These are phyloP conservation scores for Tenthredo scrophulariae DNA, from an alignment of 2,888 invertebrate genomes.

Conservation along the genomic window DNA sequence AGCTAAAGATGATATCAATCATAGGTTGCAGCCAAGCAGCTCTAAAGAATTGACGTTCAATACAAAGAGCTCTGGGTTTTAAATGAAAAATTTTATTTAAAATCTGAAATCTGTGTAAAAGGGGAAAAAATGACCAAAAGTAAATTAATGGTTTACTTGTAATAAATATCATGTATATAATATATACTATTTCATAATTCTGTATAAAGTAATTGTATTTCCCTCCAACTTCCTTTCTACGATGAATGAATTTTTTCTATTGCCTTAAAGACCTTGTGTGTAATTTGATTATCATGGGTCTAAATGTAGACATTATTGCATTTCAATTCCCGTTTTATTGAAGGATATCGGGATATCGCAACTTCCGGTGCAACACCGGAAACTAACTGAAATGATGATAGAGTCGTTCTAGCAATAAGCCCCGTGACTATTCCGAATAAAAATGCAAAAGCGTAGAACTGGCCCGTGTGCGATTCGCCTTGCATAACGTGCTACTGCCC, in stretches of 20 bases:
- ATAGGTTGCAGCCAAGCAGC: neutral
- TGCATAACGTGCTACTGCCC: constrained; percentile 1
- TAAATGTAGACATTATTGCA: neutral
- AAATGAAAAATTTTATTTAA: neutral
- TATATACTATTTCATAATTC: constrained; percentile 17
- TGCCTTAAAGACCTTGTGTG: neutral
- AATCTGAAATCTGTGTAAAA: neutral
- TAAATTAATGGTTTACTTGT: neutral
- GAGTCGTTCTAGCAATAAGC: constrained; percentile 4
- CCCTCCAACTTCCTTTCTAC: neutral
- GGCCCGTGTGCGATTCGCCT: neutral
- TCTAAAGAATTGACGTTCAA: neutral
- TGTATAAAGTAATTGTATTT: neutral
- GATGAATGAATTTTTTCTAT: neutral
- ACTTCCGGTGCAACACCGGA: neutral
- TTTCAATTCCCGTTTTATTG: neutral
- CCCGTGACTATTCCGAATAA: neutral
- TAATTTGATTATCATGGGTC: neutral
- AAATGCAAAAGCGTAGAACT: neutral
- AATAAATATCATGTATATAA: constrained; percentile 32
- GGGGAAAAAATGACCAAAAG: neutral
- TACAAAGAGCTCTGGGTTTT: neutral
- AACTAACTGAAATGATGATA: constrained; percentile 22
- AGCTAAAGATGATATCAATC: constrained; percentile 54
- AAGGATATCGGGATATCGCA: neutral